Conservation (phyloP, 2,797 vertebrate species). For the Alectoris magna region DNA sequence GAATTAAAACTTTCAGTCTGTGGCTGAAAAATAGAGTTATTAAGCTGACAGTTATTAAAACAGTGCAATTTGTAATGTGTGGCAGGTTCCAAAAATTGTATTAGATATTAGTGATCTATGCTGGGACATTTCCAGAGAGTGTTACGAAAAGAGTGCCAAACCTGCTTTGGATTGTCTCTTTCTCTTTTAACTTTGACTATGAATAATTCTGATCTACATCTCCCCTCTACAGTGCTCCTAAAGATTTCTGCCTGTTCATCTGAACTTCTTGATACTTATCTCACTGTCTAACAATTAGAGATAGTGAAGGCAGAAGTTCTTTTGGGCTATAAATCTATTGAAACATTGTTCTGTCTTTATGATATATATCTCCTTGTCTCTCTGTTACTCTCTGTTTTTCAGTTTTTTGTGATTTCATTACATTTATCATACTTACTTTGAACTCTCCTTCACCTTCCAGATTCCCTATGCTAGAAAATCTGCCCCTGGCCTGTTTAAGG, state of each 20-base stretch:
- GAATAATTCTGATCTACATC: not conserved
- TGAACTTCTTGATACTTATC: not conserved
- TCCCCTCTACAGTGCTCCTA: not conserved
- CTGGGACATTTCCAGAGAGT: not conserved
- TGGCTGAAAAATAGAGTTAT: not conserved
- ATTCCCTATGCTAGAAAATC: not conserved
- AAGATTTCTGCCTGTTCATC: not conserved
- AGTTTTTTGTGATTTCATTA: not conserved
- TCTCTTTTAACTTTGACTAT: not conserved
- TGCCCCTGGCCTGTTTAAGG: not conserved
- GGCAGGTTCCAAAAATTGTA: not conserved
- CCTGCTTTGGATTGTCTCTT: not conserved
- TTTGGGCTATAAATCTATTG: not conserved
- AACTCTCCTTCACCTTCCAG: not conserved
- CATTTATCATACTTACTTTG: not conserved
- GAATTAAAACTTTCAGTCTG: not conserved
- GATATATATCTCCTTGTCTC: not conserved
- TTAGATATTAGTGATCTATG: not conserved
- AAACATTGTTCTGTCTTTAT: not conserved
- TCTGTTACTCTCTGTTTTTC: not conserved
- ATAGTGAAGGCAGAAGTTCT: not conserved
- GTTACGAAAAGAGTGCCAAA: not conserved
- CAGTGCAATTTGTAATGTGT: not conserved
- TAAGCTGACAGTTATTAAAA: not conserved
- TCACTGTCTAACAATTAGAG: not conserved